Conservation (phyloP, 2,797 vertebrate species). For the Sandelia bainsii region DNA sequence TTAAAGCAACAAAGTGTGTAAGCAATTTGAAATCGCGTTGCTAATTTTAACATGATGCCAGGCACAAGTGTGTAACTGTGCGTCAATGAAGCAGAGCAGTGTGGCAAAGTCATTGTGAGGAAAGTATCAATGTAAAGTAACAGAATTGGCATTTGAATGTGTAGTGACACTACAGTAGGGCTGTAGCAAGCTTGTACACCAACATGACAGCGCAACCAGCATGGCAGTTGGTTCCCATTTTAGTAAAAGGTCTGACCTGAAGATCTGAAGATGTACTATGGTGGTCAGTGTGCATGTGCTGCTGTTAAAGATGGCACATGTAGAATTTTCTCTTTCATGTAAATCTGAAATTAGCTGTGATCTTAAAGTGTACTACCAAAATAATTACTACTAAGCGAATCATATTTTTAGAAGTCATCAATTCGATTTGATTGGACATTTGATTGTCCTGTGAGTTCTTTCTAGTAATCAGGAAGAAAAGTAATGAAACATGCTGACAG, state of each 20-base stretch:
- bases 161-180: neutral
- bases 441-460: neutral
- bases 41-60: constrained; percentile 11
- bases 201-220: constrained; percentile 29
- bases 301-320: neutral
- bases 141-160: constrained; percentile 6
- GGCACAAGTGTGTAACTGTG: constrained; percentile 1
- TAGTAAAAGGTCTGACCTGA: neutral
- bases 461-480: constrained; percentile 7
- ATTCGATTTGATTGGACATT: neutral
- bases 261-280: neutral
- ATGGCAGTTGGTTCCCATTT: neutral
- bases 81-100: neutral
- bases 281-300: neutral
- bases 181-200: constrained; percentile 16
- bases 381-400: neutral
- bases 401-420: neutral
- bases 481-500: constrained; percentile 2
- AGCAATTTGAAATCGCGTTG: neutral
- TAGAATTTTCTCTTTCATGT: constrained; percentile 49
- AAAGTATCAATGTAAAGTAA: constrained; percentile 23
- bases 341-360: neutral
- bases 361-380: neutral
- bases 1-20: constrained; percentile 31
- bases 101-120: neutral